Conservation (phyloP, 1,140 invertebrate species). For the Tenebrio molitor region DNA sequence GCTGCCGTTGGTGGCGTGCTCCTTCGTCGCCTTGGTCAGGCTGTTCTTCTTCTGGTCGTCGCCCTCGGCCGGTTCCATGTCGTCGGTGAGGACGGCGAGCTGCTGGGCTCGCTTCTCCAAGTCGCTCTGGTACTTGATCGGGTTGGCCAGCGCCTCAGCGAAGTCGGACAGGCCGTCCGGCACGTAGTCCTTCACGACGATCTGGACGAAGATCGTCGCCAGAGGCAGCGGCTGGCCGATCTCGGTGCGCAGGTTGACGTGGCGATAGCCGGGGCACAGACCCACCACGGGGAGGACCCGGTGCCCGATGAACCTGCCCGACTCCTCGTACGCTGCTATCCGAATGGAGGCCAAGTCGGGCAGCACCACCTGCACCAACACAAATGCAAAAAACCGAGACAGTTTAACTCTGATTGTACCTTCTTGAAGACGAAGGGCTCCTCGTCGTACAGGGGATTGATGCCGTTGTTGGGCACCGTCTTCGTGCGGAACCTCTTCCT, state of each 20-base stretch:
- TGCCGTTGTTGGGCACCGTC: slow-evolving; percentile 94
- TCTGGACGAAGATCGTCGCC: slow-evolving; percentile 91
- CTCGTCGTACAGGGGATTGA: slow-evolving; percentile 96
- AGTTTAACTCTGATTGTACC: slow-evolving; percentile 70
- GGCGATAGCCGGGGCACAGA: slow-evolving; percentile 93
- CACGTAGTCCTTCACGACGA: slow-evolving; percentile 97
- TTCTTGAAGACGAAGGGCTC: slow-evolving; percentile 99
- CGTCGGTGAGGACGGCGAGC: slow-evolving; percentile 90
- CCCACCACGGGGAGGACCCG: slow-evolving; percentile 96
- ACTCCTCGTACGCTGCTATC: slow-evolving; percentile 97
- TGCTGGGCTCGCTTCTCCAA: slow-evolving; percentile 93
- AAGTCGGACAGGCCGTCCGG: slow-evolving; percentile 94
- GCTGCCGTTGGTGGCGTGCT: slow-evolving; percentile 57
- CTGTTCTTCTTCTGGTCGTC: slow-evolving; percentile 55
- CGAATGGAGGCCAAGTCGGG: slow-evolving; percentile 96
- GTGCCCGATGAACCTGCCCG: slow-evolving; percentile 94
- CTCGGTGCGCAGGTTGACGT: slow-evolving; percentile 90
- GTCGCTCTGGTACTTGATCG: slow-evolving; percentile 96
- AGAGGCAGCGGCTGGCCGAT: slow-evolving; percentile 93
- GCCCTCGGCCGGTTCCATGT: slow-evolving; percentile 69
- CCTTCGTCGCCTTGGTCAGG: slow-evolving; percentile 50
- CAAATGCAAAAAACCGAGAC: slow-evolving; percentile 7
- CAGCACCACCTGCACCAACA: slow-evolving; percentile 96
- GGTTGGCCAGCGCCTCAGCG: slow-evolving; percentile 97
- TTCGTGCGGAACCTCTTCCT: slow-evolving; percentile 96